Conservation (phyloP, 2,797 vertebrate species). For the Danio albolineatus region DNA sequence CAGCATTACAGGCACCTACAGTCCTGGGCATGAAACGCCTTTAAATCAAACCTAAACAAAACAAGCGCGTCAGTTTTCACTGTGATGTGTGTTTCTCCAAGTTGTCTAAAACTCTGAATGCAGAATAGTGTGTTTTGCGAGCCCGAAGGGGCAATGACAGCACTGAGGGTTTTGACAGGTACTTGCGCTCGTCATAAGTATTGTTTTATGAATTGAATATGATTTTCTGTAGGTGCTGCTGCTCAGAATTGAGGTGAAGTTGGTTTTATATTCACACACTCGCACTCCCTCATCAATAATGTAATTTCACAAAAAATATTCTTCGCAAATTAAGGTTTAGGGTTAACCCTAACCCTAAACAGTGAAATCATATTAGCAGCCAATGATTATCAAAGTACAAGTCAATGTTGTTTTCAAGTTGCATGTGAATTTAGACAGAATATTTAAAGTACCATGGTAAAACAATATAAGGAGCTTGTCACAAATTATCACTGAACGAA, state of each 20-base stretch:
- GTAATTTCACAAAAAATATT: no score
- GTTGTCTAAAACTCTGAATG: not conserved
- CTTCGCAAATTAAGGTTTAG: no score
- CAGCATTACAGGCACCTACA: not conserved
- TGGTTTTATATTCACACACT: no score
- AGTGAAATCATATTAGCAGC: no score
- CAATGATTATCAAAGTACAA: no score
- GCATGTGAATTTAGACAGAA: no score
- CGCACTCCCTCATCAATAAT: no score
- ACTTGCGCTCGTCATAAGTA: not conserved
- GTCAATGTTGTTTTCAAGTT: no score
- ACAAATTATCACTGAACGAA: no score
- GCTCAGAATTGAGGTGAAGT: not conserved
- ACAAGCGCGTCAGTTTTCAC: not conserved
- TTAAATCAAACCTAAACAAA: not conserved
- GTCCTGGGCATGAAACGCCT: conserved; percentile 35
- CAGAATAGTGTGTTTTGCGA: not conserved
- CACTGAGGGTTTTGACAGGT: conserved; percentile 14
- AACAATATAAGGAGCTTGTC: no score
- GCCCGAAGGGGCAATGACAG: not conserved
- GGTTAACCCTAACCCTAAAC: no score
- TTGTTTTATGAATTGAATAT: not conserved
- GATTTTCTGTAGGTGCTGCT: not conserved
- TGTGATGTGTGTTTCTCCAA: not conserved
- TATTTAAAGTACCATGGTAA: no score